A percentile compares a stretch with the other conserved stretches of the same genome.
These are phyloP conservation scores for Drosophila pseudoobscura DNA, from an alignment of 1,140 invertebrate species.

Conservation along the genomic window DNA sequence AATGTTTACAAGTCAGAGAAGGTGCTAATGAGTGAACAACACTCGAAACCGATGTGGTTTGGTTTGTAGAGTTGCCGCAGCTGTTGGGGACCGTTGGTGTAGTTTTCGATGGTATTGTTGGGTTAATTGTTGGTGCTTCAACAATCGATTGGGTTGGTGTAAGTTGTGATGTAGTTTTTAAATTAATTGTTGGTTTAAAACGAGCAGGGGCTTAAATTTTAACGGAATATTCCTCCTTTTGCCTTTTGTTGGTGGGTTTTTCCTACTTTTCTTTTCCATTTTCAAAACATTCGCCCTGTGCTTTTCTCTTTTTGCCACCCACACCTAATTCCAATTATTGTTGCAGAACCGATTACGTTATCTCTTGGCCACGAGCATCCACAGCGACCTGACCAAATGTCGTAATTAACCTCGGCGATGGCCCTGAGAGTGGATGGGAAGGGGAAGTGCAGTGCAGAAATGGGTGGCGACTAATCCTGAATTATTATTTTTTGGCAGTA, in stretches of 20 bases:
- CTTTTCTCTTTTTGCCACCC: not conserved
- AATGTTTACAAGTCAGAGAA: constrained; percentile 41
- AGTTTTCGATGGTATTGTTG: too few relatives aligned
- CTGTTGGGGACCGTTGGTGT: constrained; percentile 3
- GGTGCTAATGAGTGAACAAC: constrained; percentile 61
- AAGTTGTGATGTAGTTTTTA: too few relatives aligned
- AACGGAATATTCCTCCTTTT: too few relatives aligned
- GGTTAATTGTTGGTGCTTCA: too few relatives aligned
- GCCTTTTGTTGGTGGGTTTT: not conserved
- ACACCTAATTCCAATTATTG: constrained; percentile 20
- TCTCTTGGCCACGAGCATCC: constrained; percentile 57
- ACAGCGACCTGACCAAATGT: constrained; percentile 74
- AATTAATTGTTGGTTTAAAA: too few relatives aligned
- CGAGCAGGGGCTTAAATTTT: not conserved
- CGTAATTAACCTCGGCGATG: constrained; percentile 72
- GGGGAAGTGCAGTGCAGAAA: constrained; percentile 10
- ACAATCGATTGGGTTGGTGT: too few relatives aligned
- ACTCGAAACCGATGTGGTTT: constrained; percentile 4
- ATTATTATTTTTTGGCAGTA: constrained; percentile 69
- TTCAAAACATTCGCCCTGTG: too few relatives aligned
- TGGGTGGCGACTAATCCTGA: constrained; percentile 75
- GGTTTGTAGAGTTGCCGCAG: not conserved
- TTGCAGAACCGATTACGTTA: constrained; percentile 65
- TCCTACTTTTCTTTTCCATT: not conserved
- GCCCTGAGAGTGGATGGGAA: not conserved